Base-by-base conservation (phyloP, 2,888 invertebrate genomes). In the Eurytoma adleriae region DNA sequence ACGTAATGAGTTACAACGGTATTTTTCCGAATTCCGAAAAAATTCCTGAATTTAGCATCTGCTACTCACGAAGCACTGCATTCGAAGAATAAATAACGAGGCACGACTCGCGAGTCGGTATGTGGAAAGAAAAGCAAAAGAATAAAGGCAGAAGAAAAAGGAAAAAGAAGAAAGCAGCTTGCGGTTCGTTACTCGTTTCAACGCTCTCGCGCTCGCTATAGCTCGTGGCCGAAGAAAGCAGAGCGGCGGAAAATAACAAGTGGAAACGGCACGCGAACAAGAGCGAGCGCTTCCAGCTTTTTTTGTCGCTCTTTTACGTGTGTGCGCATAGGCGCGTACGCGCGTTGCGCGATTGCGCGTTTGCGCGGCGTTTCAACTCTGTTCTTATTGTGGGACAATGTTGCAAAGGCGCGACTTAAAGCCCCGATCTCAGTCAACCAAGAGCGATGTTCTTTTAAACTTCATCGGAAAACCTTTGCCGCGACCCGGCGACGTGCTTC, bases 361-460 rank as follows among this genome's bases (percentile, higher is more conserved):
- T 27, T 24, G 27, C 40, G 62, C 62, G 40, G 14, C 12, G 12
- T 27, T 20, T 61, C 20, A n/a, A 62, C 62, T 62, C 27, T 62
- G 40, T 27, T 61, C 20, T 24, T 12, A 14, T 30, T 27, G 10
- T 30, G 40, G 30, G 30, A 30, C 62, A 62, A 30, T 62, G 62
- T 62, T 57, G 48, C 66, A 40, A n/a, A 5, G 40, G 40, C 52
- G 27, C 52, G 40, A 5, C 0, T 24, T 18, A 56, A 66, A 71
- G 50, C 48, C 24, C 18, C 16, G 12, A 18, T 5, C 40, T 52
- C 40, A 16, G 14, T 16, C 24, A 24, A 1, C n/a, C n/a, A 50
- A 56, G 54, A 69, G 61, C 50, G 71, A 57, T 56, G 27, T 18
- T 67, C 78, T 78, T 78, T 75, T 68, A 78, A 67, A 68, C 61